Percentiles rank a stretch among this genome's conserved stretches.
Evolutionary conservation across 2,113 vertebrate species (phyloP).

Genomic region (Eonycteris spelaea): DNA sequence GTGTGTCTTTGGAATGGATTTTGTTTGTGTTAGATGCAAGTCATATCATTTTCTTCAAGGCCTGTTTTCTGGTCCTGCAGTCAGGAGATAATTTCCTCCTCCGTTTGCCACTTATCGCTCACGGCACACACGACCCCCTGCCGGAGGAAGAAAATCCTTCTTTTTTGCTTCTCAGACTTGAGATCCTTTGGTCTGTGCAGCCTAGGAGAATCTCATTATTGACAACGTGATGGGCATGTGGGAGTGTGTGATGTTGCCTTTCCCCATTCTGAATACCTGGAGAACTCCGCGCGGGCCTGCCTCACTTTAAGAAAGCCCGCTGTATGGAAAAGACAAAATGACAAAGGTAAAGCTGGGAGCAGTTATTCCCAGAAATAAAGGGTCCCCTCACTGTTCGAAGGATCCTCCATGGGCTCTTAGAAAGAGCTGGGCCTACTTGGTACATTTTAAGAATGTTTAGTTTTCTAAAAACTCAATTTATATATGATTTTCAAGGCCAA

Average conservation of each 20-base stretch:
- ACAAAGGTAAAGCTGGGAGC: not conserved
- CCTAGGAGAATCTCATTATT: conserved; percentile 26
- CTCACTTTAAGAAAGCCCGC: not conserved
- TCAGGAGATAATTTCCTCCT: not conserved
- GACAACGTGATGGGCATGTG: not conserved
- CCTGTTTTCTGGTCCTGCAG: not conserved
- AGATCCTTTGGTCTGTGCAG: conserved; percentile 8
- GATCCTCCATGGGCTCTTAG: not conserved
- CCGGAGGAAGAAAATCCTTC: not conserved
- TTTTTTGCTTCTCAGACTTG: not conserved
- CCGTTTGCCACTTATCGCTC: not conserved
- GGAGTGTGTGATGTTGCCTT: not conserved
- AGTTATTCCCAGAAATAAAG: accelerated
- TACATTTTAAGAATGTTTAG: not conserved
- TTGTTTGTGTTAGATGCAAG: not conserved
- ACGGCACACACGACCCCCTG: not conserved
- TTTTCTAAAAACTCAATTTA: not conserved
- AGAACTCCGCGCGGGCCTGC: accelerated
- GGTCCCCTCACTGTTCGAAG: not conserved
- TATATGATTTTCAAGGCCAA: not conserved
- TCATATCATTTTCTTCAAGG: not conserved
- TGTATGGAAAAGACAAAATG: not conserved
- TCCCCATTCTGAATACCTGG: not conserved
- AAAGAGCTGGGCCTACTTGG: not conserved
- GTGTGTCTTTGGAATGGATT: not conserved